A percentile compares a stretch with the other conserved stretches of the same genome.
Conservation (phyloP, 2,113 vertebrate species). For the Alosa alosa region DNA sequence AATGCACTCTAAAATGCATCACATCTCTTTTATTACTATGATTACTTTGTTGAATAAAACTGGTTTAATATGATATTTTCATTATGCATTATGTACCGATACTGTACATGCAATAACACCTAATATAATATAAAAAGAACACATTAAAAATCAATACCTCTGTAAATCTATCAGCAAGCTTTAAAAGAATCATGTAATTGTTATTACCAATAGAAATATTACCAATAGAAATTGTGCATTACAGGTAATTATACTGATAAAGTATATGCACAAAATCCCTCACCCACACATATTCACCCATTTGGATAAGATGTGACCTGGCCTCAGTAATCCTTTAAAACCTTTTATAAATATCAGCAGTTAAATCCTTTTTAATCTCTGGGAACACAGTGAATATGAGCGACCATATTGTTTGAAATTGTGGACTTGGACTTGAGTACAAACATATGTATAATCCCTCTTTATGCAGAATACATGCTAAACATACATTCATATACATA, state of each 20-base stretch:
- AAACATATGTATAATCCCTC: constrained; percentile 5
- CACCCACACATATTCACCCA: neutral
- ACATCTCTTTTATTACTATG: neutral
- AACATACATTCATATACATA: neutral
- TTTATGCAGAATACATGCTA: neutral
- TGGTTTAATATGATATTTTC: neutral
- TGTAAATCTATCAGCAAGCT: neutral
- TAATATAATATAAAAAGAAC: neutral
- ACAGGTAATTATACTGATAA: neutral
- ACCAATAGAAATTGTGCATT: neutral
- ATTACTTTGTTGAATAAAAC: neutral
- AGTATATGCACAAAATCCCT: neutral
- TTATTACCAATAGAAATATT: neutral
- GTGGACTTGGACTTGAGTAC: neutral
- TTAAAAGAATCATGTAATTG: neutral
- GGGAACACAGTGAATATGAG: neutral
- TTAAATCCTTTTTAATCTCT: constrained; percentile 9
- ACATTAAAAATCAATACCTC: neutral
- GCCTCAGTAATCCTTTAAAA: constrained; percentile 1
- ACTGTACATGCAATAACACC: neutral
- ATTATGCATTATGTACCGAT: neutral
- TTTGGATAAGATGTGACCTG: constrained; percentile 1
- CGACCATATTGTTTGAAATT: neutral
- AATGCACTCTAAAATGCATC: neutral
- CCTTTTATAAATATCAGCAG: constrained; percentile 9